phyloP scores from a whole-genome alignment of 2,888 invertebrate species.

The Heliothis peltigera region DNA sequence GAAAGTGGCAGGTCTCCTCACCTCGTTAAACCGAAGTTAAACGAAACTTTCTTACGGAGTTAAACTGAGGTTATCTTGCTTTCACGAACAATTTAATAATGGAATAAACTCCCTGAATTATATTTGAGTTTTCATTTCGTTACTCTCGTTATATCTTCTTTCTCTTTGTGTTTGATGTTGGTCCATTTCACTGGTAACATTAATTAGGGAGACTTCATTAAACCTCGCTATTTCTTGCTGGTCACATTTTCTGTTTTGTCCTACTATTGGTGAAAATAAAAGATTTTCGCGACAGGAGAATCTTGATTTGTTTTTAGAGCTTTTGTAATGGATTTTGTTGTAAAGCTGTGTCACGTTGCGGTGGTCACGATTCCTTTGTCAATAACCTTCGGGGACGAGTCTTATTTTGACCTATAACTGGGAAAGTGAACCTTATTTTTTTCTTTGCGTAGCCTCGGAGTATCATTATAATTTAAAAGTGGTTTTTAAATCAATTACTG shows the following conservation, averaged over 20 bases:
- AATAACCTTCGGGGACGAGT: slow-evolving; percentile 31
- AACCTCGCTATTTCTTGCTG: slow-evolving; percentile 56
- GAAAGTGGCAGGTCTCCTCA: slow-evolving; percentile 64
- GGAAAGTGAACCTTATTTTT: slow-evolving; percentile 42
- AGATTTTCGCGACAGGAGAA: slow-evolving; percentile 41
- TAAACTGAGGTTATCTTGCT: slow-evolving; percentile 80
- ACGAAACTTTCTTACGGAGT: slow-evolving; percentile 67
- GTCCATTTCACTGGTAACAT: slow-evolving; percentile 60
- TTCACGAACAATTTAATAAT: slow-evolving; percentile 88
- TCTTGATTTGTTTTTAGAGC: slow-evolving; percentile 46
- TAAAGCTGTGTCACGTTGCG: slow-evolving; percentile 27
- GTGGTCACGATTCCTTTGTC: slow-evolving; percentile 34
- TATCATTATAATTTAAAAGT: slow-evolving; percentile 31
- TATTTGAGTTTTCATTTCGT: slow-evolving; percentile 78
- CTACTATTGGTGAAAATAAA: slow-evolving; percentile 47
- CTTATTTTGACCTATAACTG: slow-evolving; percentile 32
- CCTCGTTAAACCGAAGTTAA: slow-evolving; percentile 72
- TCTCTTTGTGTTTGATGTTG: slow-evolving; percentile 61
- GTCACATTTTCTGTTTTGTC: slow-evolving; percentile 57
- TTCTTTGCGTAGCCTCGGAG: slow-evolving; percentile 40
- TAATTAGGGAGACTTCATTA: slow-evolving; percentile 65
- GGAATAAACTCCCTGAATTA: slow-evolving; percentile 81
- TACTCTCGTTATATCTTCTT: slow-evolving; percentile 63
- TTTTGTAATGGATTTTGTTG: slow-evolving; percentile 34
- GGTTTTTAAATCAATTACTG: too few relatives aligned